These are phyloP conservation scores for Odocoileus hemionus DNA, from an alignment of 2,113 vertebrate genomes.

Conservation along the genomic window DNA sequence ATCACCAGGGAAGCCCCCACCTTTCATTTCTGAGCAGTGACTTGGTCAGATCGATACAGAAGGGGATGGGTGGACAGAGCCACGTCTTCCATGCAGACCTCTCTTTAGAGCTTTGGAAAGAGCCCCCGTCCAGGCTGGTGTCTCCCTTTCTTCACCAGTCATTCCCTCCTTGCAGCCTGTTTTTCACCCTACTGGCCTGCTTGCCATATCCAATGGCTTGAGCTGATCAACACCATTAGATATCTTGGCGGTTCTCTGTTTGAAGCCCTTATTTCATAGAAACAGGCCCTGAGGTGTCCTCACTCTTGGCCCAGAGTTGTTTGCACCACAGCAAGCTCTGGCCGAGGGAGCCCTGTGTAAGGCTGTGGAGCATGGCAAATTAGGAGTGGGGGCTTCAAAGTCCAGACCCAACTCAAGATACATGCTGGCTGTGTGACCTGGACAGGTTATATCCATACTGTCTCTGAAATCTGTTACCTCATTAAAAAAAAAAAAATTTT, in stretches of 20 bases:
- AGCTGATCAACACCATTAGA: background rate
- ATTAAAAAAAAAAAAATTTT: background rate
- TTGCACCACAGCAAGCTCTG: background rate
- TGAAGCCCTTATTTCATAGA: background rate
- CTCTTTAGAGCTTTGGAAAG: background rate
- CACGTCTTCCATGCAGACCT: background rate
- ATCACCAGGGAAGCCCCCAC: background rate
- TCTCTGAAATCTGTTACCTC: background rate
- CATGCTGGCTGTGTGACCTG: background rate
- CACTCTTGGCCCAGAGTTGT: background rate
- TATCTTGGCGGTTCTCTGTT: background rate
- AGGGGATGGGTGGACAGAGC: background rate
- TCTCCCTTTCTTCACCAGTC: background rate
- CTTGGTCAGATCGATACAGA: background rate
- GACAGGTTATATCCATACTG: background rate
- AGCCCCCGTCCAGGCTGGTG: background rate
- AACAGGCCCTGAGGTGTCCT: background rate
- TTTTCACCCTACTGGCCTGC: background rate
- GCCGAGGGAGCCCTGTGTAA: background rate
- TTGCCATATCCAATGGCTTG: background rate
- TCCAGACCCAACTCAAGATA: background rate
- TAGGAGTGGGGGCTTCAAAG: background rate
- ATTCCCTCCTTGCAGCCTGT: background rate
- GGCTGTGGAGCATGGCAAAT: fast-evolving
- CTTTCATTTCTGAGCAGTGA: background rate